Base-by-base conservation (phyloP, 2,888 invertebrate species). In the Sesia bembeciformis region DNA sequence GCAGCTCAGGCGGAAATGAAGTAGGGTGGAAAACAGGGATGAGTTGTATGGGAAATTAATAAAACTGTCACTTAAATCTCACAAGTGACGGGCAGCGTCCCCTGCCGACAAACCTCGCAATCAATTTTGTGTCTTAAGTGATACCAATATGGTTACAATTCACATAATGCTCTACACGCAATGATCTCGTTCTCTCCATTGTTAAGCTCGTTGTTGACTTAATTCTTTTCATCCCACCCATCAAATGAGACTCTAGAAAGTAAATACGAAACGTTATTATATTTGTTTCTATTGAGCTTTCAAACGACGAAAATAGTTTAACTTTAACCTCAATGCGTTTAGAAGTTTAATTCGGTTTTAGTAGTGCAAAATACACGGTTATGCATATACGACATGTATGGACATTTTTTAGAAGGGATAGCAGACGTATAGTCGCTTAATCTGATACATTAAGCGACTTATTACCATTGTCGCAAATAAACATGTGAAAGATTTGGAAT, bases 31-130 rank as follows among this genome's bases (percentile, higher is more conserved):
- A 81, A 81, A 80, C 73, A 71, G 79, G 82, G 81, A 84, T 79
- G 82, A 84, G 78, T 73, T 72, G 77, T 81, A 81, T 80, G 91
- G 90, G 90, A 92, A 93, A 93, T 93, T 93, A 93, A 93, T 93
- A 93, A 93, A 93, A 92, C 92, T 92, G 93, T 93, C 93, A 93
- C 92, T 92, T 91, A 91, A 91, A 90, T 88, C 78, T 80, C 81
- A 84, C 74, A 81, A 84, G 81, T 84, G 86, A 83, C 81, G 73
- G 76, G 68, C 68, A 70, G 72, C 68, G 66, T 78, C 84, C 84
- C 85, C 81, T 87, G 79, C 80, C 70, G 66, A 56, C 51, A 56
- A 49, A 54, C 57, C 54, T 54, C 54, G 57, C 68, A 65, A 65
- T 69, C 74, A 60, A 80, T 72, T 75, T 59, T 77, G 66, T 68